Evolutionary conservation across 1,140 invertebrate genomes (phyloP).

Genomic region (Drosophila triauraria): DNA sequence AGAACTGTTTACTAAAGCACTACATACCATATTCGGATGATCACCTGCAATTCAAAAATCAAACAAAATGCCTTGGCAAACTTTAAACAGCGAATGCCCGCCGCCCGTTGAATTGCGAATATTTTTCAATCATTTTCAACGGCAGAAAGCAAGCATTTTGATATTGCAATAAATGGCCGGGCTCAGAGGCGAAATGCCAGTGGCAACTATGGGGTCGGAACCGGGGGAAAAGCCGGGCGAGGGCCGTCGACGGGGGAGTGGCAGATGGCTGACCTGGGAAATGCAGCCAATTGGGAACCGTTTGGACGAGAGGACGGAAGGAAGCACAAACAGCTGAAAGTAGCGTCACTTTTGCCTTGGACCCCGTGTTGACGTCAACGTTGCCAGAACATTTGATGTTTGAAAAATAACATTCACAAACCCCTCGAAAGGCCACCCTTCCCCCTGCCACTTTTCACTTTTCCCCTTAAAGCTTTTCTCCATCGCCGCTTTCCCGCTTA

Average conservation of each 20-base stretch:
- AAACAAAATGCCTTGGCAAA: slow-evolving; percentile 8
- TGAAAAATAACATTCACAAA: slow-evolving; percentile 57
- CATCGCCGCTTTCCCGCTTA: slow-evolving; percentile 16
- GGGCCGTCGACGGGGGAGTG: not conserved
- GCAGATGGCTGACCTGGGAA: slow-evolving; percentile 46
- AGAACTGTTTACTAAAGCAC: not conserved
- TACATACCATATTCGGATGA: not conserved
- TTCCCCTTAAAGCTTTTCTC: slow-evolving; percentile 9
- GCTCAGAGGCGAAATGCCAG: slow-evolving; percentile 25
- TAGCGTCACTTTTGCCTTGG: slow-evolving; percentile 49
- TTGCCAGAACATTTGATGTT: slow-evolving; percentile 58
- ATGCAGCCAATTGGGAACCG: slow-evolving; percentile 49
- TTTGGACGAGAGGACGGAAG: slow-evolving; percentile 28
- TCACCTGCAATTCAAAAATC: slow-evolving; percentile 9
- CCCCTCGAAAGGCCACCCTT: not conserved
- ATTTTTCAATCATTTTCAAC: slow-evolving; percentile 72
- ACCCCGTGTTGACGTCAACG: slow-evolving; percentile 57
- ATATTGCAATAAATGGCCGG: slow-evolving; percentile 53
- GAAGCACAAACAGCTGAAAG: slow-evolving; percentile 54
- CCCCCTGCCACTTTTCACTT: slow-evolving; percentile 1
- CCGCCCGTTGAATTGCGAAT: slow-evolving; percentile 41
- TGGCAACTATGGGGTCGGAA: slow-evolving; percentile 9
- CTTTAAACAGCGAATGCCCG: slow-evolving; percentile 16
- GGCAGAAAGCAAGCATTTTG: slow-evolving; percentile 49
- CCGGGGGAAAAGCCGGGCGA: not conserved